Conservation (phyloP, 1,140 invertebrate species). For the Antheraea pernyi region DNA sequence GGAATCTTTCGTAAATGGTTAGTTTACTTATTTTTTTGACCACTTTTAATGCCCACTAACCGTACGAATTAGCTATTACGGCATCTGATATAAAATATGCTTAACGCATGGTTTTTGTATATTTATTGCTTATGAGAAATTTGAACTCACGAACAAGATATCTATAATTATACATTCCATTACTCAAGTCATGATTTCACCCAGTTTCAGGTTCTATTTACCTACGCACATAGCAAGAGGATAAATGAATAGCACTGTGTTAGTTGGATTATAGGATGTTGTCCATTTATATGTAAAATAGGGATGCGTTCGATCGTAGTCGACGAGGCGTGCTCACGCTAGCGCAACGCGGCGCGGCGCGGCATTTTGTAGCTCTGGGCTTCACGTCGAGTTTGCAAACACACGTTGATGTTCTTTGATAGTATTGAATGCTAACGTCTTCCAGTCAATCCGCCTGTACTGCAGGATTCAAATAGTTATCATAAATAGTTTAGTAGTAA, state of each 20-base stretch:
- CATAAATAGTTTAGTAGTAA: no score
- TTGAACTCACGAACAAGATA: not conserved
- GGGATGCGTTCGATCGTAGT: constrained; percentile 63
- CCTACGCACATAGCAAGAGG: constrained; percentile 47
- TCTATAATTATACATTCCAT: not conserved
- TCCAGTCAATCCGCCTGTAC: no score
- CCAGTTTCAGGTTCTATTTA: constrained; percentile 59
- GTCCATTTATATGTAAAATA: constrained; percentile 78
- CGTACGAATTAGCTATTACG: no score
- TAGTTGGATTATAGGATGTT: constrained; percentile 68
- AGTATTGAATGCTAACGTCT: no score
- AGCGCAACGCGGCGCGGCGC: constrained; percentile 24
- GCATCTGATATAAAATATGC: no score
- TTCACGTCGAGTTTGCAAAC: constrained; percentile 33
- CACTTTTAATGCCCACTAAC: no score
- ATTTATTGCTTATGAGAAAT: not conserved
- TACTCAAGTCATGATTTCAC: not conserved
- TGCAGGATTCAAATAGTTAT: no score
- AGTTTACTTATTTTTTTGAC: no score
- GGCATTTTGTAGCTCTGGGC: not conserved
- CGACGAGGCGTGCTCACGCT: constrained; percentile 37
- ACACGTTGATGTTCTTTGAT: no score
- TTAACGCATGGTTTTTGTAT: no score
- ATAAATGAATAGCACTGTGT: constrained; percentile 74
- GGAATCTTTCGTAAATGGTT: no score